Conservation (phyloP, 2,113 vertebrate genomes). For the Coptodon rendalli region DNA sequence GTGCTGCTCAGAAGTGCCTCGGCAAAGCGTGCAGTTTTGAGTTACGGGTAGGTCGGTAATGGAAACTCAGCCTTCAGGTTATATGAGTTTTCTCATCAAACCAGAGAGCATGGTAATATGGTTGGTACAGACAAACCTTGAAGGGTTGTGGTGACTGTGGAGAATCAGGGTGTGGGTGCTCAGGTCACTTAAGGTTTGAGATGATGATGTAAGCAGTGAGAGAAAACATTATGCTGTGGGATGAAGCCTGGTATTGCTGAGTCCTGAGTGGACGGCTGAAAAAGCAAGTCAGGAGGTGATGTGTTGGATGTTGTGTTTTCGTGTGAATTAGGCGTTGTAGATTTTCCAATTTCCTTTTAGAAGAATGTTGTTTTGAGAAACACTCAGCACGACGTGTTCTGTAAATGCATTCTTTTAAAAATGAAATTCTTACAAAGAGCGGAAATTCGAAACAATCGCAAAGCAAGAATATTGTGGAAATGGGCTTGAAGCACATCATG, state of each 20-base stretch:
- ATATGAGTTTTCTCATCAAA: constrained; percentile 52
- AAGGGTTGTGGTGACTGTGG: constrained; percentile 23
- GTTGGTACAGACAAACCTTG: constrained; percentile 19
- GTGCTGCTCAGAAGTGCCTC: constrained; percentile 28
- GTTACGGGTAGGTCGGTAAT: constrained; percentile 31
- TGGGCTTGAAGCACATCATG: neutral
- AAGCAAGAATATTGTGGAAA: neutral
- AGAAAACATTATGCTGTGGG: constrained; percentile 2
- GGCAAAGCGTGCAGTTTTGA: constrained; percentile 38
- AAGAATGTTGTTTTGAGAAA: neutral
- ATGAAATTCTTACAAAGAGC: constrained; percentile 4
- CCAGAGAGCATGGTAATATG: constrained; percentile 29
- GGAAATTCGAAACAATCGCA: neutral
- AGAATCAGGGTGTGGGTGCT: neutral
- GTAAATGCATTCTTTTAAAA: neutral
- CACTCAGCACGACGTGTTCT: neutral
- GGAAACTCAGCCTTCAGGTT: constrained; percentile 54
- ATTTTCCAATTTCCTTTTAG: constrained; percentile 19
- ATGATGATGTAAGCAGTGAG: constrained; percentile 25
- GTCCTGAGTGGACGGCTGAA: neutral
- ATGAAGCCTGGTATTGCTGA: neutral
- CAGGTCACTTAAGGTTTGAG: constrained; percentile 16
- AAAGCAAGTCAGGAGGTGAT: neutral
- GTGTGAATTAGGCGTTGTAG: neutral
- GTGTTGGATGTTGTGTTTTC: constrained; percentile 2